phyloP scores from a whole-genome alignment of 37 sponge, comb jelly and placozoan species.

The Petrosia ficiformis region DNA sequence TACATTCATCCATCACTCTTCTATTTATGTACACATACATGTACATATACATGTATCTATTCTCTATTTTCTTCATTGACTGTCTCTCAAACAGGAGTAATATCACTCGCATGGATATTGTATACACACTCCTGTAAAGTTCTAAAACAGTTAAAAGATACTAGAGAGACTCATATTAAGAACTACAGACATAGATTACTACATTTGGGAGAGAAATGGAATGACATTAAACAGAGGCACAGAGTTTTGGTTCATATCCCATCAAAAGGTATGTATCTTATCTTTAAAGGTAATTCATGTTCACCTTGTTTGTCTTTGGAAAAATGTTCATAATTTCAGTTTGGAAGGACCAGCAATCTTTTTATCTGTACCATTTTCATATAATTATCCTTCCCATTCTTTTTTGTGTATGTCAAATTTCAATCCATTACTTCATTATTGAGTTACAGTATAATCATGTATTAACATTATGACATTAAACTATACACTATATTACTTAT shows the following conservation, averaged over 20 bases:
- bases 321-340: too few relatives aligned
- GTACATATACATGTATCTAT: not conserved
- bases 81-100: constrained; percentile 41
- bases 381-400: too few relatives aligned
- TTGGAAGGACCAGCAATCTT: too few relatives aligned
- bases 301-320: too few relatives aligned
- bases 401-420: too few relatives aligned
- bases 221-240: constrained; percentile 13
- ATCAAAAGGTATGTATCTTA: constrained; percentile 34
- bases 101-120: constrained; percentile 82
- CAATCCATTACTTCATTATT: too few relatives aligned
- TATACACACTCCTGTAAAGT: constrained; percentile 41
- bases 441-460: too few relatives aligned
- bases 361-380: too few relatives aligned
- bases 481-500: too few relatives aligned
- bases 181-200: not conserved
- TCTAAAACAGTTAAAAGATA: constrained; percentile 41
- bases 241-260: constrained; percentile 86
- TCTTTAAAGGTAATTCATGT: not conserved
- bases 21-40: not conserved
- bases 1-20: too few relatives aligned
- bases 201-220: constrained; percentile 55
- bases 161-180: constrained; percentile 32
- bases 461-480: too few relatives aligned
- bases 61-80: not conserved